Evolutionary conservation across 1,140 invertebrate species (phyloP).

Genomic region (Magallana gigas): DNA sequence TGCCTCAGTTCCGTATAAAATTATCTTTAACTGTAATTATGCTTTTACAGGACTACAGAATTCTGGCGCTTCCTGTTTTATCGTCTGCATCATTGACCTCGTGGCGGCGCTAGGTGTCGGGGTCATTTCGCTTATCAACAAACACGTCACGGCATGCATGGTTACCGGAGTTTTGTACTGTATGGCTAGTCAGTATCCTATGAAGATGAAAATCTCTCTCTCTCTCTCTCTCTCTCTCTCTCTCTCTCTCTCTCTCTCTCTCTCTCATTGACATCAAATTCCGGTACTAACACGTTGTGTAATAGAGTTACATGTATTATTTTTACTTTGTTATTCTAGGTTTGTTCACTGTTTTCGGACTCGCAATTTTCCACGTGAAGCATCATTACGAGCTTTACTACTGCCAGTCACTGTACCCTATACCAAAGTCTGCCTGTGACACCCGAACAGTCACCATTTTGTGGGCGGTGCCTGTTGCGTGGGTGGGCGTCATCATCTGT

Average conservation of each 20-base stretch:
- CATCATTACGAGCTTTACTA: constrained; percentile 65
- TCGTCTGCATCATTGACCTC: constrained; percentile 70
- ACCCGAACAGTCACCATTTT: constrained; percentile 55
- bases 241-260: constrained; percentile 24
- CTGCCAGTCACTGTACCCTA: constrained; percentile 60
- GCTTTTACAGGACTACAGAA: constrained; percentile 67
- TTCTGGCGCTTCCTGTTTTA: constrained; percentile 72
- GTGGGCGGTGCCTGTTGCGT: constrained; percentile 65
- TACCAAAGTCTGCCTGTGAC: constrained; percentile 54
- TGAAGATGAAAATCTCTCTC: not conserved
- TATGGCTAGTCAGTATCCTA: constrained; percentile 68
- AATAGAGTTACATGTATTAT: not conserved
- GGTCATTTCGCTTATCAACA: constrained; percentile 63
- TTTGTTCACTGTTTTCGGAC: constrained; percentile 68
- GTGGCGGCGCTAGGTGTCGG: constrained; percentile 67
- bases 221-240: constrained; percentile 30
- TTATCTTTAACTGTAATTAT: no score
- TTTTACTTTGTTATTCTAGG: constrained; percentile 56
- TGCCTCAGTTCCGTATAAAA: no score
- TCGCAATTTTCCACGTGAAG: constrained; percentile 70
- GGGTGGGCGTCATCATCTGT: constrained; percentile 67
- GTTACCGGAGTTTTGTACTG: constrained; percentile 70
- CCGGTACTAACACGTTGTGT: not conserved
- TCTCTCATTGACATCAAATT: not conserved
- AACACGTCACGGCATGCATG: constrained; percentile 72